phyloP scores from a whole-genome alignment of 2,888 invertebrate species.

The Drosophila limbata region DNA sequence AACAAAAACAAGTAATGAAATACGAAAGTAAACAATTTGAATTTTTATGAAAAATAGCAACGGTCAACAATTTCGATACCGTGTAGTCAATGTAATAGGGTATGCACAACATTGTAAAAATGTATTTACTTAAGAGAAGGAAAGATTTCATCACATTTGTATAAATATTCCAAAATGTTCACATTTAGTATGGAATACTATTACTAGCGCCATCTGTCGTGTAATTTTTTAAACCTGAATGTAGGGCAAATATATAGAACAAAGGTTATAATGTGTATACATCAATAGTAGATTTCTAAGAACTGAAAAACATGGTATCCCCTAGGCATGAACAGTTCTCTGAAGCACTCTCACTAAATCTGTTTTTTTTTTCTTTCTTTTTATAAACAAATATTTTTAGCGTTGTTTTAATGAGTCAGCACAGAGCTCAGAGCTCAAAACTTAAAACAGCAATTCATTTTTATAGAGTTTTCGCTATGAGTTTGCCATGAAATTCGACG shows the following conservation, averaged over 20 bases:
- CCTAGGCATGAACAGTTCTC: background rate
- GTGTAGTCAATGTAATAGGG: background rate
- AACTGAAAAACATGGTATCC: background rate
- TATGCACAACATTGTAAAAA: background rate
- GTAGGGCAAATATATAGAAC: background rate
- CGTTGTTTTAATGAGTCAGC: constrained; percentile 72
- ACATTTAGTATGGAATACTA: background rate
- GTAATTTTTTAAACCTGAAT: background rate
- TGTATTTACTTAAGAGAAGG: background rate
- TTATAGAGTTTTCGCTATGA: constrained; percentile 54
- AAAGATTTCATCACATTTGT: background rate
- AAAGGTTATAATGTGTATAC: background rate
- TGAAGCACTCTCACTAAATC: background rate
- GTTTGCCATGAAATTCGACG: constrained; percentile 65
- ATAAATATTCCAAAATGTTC: background rate
- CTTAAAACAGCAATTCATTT: constrained; percentile 39
- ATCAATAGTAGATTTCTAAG: background rate
- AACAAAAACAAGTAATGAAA: constrained; percentile 22
- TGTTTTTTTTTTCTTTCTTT: constrained; percentile 7
- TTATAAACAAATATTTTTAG: constrained; percentile 41
- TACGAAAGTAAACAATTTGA: constrained; percentile 27
- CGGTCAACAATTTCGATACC: constrained; percentile 11
- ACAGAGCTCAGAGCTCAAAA: constrained; percentile 38
- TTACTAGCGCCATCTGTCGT: background rate
- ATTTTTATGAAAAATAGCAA: constrained; percentile 37